Evolutionary conservation across 1,140 invertebrate genomes (phyloP), one percentile per base, ranked within the genome.

Genomic region (Agraylea sexmaculata): DNA sequence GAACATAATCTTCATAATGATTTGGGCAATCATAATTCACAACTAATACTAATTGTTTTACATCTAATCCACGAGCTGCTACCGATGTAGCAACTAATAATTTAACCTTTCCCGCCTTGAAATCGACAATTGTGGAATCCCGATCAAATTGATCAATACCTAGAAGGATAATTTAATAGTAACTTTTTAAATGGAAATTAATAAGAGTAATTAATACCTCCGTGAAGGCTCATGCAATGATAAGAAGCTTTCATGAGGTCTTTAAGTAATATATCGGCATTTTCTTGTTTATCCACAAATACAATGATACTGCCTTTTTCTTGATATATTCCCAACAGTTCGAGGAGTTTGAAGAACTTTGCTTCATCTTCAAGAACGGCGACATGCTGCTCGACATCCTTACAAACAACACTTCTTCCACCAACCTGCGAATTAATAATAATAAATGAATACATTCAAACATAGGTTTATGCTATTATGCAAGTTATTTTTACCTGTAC

Each of bases 1-100:
- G 96, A 7, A 99, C 95, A 64, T 99, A 99, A 66, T 99, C 96
- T 68, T 99, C 96, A 59, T 99, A 99, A 65, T 99, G 96, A 70
- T 99, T 99, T 0, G 96, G 96, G 59, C 93, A 97, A 66, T 99
- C 95, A 62, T 97, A 99, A 64, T 99, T 99, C 1, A 99, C 81
- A 2, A 99, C 96, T 1, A 99, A 66, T 49, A 97, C 94, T 2
- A 99, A 73, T 53, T 99, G 90, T 58, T 98, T 98, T 0, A 99
- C 95, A 66, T 99, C 96, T 5, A 99, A 68, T 0, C 96, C 96
- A 46, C 96, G 68, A 0, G 94, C 94, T 7, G 93, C 93, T 0
- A 99, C 93, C 8, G 92, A 97, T 0, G 94, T 99, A 0, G 94
- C 93, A 2, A 95, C 79, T 32, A 87, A 57, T 18, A 87, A 55